Evolutionary conservation across 2,888 invertebrate genomes (phyloP), one percentile per base, ranked within the genome.

Genomic region (Pyrrhosoma nymphula): DNA sequence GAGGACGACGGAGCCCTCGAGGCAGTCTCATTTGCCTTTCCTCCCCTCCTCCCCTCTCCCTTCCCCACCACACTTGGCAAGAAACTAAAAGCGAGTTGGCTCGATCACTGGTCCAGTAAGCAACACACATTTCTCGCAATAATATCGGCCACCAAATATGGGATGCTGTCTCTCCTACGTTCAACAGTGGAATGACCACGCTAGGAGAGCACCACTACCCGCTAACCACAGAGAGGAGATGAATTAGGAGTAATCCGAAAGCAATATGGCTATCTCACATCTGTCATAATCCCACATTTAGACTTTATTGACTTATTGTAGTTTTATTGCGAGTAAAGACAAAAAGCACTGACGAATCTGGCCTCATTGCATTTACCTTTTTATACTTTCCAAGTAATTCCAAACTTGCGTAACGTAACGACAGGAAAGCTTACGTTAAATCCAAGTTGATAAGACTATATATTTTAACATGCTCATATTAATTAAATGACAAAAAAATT

Each of bases 1-100:
- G 93, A 93, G 93, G 93, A 93, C 93, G 93, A 8, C 69, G 16
- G 47, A 93, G 69, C 93, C 93, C 69, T 63, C 93, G 69, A 93
- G 93, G 93, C 47, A 93, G 69, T 60, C 69, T 47, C 69, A 20
- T 93, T 75, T 69, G 39, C 26, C 93, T 55, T 35, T 35, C 30
- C 60, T 35, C 35, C 35, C 90, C 18, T 35, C 16, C 82, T 18
- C 35, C 14, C 30, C 16, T 18, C 35, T 35, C 35, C 18, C 26
- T 35, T 82, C 69, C 26, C n/a, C 82, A 35, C 30, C 82, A 82
- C 82, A 82, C 82, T 82, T 82, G 82, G 82, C 82, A 30, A 35
- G 82, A 82, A 35, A 35, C 82, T n/a, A 35, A 35, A 82, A 30
- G 82, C 30, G 30, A 35, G 75, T 35, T 82, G 82, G 82, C 82